These are phyloP conservation scores for Branchipolynoe longqiensis DNA, from an alignment of 2,888 invertebrate genomes.

Conservation along the genomic window DNA sequence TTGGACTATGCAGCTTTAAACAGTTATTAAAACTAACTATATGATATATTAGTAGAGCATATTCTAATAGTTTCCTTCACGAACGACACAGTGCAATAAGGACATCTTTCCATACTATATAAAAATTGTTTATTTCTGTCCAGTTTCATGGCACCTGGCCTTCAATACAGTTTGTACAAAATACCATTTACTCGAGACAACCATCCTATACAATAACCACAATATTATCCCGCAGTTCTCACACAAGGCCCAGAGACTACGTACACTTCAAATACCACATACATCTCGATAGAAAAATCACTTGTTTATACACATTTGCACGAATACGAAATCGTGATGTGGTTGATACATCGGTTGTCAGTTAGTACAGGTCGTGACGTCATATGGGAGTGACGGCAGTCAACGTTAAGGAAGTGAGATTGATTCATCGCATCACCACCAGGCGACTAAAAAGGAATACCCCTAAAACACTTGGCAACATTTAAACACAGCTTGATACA, in stretches of 20 bases:
- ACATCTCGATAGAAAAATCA: background rate
- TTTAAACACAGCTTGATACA: no score
- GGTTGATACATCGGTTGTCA: no score
- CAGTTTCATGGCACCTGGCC: constrained; percentile 23
- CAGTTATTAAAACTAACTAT: no score
- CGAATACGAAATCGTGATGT: no score
- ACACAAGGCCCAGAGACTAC: constrained; percentile 1
- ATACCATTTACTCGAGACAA: constrained; percentile 51
- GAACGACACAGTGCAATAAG: background rate
- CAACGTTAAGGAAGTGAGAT: no score
- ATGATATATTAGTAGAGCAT: no score
- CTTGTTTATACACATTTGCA: constrained; percentile 21
- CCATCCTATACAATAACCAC: constrained; percentile 39
- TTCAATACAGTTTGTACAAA: constrained; percentile 28
- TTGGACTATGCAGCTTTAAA: no score
- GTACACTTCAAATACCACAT: background rate
- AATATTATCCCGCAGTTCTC: constrained; percentile 10
- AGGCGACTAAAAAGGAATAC: no score
- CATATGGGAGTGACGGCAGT: no score
- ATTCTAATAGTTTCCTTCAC: background rate
- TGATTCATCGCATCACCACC: no score
- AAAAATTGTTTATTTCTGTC: constrained; percentile 41
- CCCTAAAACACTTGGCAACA: no score
- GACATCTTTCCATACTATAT: background rate
- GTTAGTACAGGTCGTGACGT: no score